Conservation (phyloP, 2,113 vertebrate species). For the Cyanistes caeruleus region DNA sequence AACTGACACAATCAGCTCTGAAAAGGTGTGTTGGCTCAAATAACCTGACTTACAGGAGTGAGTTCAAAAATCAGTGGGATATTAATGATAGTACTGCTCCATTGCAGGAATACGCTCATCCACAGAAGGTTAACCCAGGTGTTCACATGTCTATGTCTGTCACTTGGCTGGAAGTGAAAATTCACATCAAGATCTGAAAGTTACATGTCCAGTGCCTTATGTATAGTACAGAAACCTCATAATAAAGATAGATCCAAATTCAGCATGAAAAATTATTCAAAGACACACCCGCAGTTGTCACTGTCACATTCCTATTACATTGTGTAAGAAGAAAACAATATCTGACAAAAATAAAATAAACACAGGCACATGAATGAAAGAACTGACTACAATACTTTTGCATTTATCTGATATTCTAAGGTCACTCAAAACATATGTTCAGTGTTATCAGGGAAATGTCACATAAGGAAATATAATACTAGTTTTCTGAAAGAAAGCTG, state of each 20-base stretch:
- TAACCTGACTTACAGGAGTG: not conserved
- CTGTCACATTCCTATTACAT: constrained; percentile 32
- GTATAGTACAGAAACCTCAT: not conserved
- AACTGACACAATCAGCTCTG: not conserved
- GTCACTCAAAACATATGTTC: not conserved
- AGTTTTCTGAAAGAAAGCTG: not conserved
- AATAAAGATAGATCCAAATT: not conserved
- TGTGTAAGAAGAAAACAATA: constrained; percentile 40
- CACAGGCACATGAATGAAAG: not conserved
- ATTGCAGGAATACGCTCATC: not conserved
- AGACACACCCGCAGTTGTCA: constrained; percentile 11
- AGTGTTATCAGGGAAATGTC: not conserved
- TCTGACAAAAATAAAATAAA: constrained; percentile 48
- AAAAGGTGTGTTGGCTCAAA: not conserved
- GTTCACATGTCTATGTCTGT: not conserved
- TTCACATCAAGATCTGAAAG: not conserved
- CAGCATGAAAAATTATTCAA: not conserved
- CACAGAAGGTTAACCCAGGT: not conserved
- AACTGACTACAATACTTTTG: not conserved
- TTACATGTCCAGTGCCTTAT: rapidly evolving
- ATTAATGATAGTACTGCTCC: not conserved
- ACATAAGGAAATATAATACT: not conserved
- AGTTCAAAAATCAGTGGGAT: not conserved
- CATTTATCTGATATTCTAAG: not conserved
- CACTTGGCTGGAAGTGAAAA: not conserved